Conservation (phyloP, 2,888 invertebrate species). For the Blera fallax region DNA sequence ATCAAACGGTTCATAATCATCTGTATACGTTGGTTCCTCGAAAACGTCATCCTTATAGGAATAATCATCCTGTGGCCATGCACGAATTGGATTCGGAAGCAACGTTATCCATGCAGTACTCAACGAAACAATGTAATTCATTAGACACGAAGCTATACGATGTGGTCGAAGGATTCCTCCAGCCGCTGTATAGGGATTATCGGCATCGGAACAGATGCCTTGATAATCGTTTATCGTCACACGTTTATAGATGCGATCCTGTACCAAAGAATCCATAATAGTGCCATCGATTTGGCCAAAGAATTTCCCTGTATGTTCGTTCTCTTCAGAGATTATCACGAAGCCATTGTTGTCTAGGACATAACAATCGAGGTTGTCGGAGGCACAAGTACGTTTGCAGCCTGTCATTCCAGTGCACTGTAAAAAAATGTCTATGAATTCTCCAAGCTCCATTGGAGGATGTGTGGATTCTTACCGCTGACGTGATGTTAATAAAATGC, state of each 20-base stretch:
- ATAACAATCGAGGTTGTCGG: constrained; percentile 94
- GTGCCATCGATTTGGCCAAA: constrained; percentile 97
- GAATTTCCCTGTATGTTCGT: constrained; percentile 93
- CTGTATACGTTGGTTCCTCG: constrained; percentile 79
- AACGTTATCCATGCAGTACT: constrained; percentile 79
- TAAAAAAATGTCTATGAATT: not conserved
- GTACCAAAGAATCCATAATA: constrained; percentile 95
- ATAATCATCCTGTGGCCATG: constrained; percentile 81
- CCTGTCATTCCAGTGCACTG: constrained; percentile 86
- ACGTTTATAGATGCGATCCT: constrained; percentile 94
- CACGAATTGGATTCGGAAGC: constrained; percentile 77
- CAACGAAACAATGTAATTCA: constrained; percentile 79
- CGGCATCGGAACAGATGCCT: constrained; percentile 89
- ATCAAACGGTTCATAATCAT: constrained; percentile 80
- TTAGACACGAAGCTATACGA: constrained; percentile 78
- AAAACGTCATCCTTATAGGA: constrained; percentile 79
- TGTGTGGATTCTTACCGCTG: constrained; percentile 85
- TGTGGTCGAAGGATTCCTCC: constrained; percentile 77
- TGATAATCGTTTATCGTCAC: constrained; percentile 94
- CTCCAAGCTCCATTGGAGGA: not conserved
- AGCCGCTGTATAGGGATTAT: constrained; percentile 83
- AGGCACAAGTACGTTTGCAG: constrained; percentile 93
- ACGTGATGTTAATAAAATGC: constrained; percentile 94
- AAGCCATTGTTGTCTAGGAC: constrained; percentile 97
- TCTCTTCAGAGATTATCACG: constrained; percentile 93